These are phyloP conservation scores for Beris chalybata DNA, from an alignment of 2,888 invertebrate genomes.

Conservation along the genomic window DNA sequence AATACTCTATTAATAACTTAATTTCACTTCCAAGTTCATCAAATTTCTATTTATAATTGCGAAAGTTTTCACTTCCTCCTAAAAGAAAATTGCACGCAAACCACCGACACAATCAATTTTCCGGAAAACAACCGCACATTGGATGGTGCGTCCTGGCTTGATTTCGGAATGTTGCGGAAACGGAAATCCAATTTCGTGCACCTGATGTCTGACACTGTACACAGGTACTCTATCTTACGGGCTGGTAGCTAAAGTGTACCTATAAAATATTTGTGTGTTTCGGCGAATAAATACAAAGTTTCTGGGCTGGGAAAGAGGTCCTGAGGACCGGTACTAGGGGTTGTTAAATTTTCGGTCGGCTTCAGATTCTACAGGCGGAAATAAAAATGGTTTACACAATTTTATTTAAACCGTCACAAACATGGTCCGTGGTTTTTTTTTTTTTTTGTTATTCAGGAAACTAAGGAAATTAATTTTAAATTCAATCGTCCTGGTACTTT, in stretches of 20 bases:
- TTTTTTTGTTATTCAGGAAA: neutral
- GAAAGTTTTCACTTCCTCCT: neutral
- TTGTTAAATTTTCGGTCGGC: neutral
- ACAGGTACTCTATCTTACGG: neutral
- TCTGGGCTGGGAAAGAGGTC: too few relatives aligned
- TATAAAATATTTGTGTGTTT: neutral
- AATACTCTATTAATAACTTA: too few relatives aligned
- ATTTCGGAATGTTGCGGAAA: too few relatives aligned
- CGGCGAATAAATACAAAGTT: too few relatives aligned
- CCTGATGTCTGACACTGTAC: neutral
- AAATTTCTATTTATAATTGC: conserved; percentile 9
- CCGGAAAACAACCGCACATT: too few relatives aligned
- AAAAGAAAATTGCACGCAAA: too few relatives aligned
- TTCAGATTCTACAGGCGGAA: neutral
- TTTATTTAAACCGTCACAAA: neutral
- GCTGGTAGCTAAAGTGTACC: neutral
- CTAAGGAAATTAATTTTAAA: conserved; percentile 14
- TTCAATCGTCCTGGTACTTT: conserved; percentile 3
- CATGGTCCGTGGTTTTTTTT: neutral
- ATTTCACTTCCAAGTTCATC: neutral
- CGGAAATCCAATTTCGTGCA: too few relatives aligned
- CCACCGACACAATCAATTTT: too few relatives aligned
- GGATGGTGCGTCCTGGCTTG: too few relatives aligned
- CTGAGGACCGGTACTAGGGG: too few relatives aligned
- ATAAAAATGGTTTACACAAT: neutral